A percentile compares a stretch with the other conserved stretches of the same genome.
phyloP scores from a whole-genome alignment of 2,113 vertebrate species.

The Deroptyus accipitrinus region DNA sequence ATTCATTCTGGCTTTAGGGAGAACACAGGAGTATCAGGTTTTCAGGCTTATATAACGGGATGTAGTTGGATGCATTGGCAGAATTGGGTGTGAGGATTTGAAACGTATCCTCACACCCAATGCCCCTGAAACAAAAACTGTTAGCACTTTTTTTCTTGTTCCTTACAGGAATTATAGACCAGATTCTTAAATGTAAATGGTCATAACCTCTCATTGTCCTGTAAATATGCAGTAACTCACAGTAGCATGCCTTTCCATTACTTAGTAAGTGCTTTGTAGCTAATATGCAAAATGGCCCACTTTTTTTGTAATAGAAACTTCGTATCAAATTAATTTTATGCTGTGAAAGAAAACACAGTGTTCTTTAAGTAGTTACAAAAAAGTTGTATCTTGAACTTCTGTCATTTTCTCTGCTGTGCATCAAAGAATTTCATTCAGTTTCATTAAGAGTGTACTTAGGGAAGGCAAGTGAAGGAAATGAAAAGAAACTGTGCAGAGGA shows the following conservation, averaged over 20 bases:
- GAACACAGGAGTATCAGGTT: neutral
- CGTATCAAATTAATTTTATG: neutral
- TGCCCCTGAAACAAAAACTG: neutral
- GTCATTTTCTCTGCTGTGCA: neutral
- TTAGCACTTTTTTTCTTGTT: neutral
- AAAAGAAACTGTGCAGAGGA: neutral
- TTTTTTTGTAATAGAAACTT: neutral
- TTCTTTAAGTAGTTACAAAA: neutral
- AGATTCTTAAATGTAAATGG: neutral
- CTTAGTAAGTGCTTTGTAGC: neutral
- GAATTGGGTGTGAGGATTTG: neutral
- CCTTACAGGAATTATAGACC: neutral
- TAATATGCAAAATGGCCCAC: neutral
- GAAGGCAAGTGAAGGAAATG: neutral
- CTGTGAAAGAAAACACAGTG: neutral
- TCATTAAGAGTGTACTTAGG: neutral
- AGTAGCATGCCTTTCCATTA: neutral
- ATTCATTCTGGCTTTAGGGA: neutral
- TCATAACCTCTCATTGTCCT: neutral
- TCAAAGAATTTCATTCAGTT: neutral
- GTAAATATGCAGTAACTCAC: neutral
- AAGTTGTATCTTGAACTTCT: neutral
- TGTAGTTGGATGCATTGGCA: neutral
- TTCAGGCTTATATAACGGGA: neutral
- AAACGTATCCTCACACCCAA: neutral